Conservation (phyloP, 2,113 vertebrate genomes). For the Empidonax alnorum region DNA sequence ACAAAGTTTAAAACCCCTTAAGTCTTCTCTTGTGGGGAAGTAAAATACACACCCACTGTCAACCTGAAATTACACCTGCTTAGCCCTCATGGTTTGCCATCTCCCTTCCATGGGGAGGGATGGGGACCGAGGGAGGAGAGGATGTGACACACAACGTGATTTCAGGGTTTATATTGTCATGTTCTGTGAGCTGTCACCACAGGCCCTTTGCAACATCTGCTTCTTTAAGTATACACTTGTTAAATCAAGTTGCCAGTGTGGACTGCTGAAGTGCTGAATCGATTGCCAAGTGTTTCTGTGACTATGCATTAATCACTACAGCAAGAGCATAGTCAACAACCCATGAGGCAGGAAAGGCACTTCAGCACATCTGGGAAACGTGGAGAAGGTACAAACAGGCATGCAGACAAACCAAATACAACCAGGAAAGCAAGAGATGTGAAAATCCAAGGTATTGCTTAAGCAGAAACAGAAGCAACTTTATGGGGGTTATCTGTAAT, state of each 20-base stretch:
- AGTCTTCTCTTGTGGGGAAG: neutral
- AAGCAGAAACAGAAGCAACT: neutral
- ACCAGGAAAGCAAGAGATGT: neutral
- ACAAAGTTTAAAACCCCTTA: rapidly evolving
- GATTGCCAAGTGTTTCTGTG: neutral
- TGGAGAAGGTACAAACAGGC: neutral
- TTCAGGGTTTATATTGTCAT: rapidly evolving
- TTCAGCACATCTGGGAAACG: neutral
- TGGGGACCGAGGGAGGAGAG: neutral
- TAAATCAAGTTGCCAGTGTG: neutral
- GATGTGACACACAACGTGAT: rapidly evolving
- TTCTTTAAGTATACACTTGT: neutral
- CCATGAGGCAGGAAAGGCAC: neutral
- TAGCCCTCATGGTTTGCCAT: rapidly evolving
- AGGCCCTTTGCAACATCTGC: neutral
- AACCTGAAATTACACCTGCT: neutral
- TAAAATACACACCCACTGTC: rapidly evolving
- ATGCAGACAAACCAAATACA: neutral
- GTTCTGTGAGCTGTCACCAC: neutral
- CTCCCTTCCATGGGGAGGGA: too few species aligned
- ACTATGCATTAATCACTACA: neutral
- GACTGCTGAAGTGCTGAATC: neutral
- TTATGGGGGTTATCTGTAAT: neutral
- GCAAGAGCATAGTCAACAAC: neutral
- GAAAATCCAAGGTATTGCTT: neutral